A percentile compares a stretch with the other conserved stretches of the same genome.
Conservation (phyloP, 2,113 vertebrate genomes). For the Vanacampus margaritifer region DNA sequence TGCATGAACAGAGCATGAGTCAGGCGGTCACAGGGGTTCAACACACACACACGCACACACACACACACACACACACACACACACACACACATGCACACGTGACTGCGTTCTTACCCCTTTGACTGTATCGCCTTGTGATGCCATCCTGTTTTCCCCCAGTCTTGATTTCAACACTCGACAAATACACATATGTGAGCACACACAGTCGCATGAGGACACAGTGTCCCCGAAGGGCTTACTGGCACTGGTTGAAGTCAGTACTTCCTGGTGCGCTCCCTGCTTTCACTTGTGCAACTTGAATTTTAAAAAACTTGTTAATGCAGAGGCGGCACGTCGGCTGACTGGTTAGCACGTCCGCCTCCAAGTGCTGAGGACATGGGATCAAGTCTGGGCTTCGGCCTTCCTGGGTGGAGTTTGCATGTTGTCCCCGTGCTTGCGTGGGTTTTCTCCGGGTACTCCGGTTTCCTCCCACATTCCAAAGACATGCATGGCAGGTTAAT, state of each 20-base stretch:
- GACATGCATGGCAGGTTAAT: no score
- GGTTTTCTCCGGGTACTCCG: no score
- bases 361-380: no score
- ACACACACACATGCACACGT: neutral
- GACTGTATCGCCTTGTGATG: constrained; percentile 17
- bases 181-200: constrained; percentile 11
- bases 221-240: constrained; percentile 16
- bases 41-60: no score
- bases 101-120: neutral
- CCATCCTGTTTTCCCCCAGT: constrained; percentile 32
- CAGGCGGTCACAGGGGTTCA: no score
- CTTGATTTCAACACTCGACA: constrained; percentile 20
- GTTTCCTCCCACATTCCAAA: no score
- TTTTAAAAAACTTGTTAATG: neutral
- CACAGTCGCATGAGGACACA: constrained; percentile 10
- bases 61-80: no score
- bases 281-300: constrained; percentile 16
- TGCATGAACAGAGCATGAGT: constrained; percentile 25
- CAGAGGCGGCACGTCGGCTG: no score
- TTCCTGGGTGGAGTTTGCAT: no score
- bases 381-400: no score
- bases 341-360: no score
- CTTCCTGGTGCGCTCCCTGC: constrained; percentile 35
- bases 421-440: no score
- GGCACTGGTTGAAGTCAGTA: constrained; percentile 20